These are phyloP conservation scores for Catalaphyllia jardinei DNA, from an alignment of 64 coral and sea anemone species.

Conservation along the genomic window DNA sequence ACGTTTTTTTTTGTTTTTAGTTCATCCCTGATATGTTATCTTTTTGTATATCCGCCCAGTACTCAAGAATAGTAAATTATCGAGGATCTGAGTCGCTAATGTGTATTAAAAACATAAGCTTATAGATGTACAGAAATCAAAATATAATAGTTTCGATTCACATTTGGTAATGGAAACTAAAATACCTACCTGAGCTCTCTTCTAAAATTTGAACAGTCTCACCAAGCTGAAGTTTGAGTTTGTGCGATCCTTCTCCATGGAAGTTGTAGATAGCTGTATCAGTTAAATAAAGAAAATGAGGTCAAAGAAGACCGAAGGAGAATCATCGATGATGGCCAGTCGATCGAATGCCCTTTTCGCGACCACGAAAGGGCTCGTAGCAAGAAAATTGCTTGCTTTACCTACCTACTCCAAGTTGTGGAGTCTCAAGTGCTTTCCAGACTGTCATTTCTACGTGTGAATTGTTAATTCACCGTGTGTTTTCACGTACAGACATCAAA, in stretches of 20 bases:
- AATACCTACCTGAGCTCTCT: slow-evolving; percentile 46
- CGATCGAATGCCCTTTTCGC: no score
- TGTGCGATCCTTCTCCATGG: slow-evolving; percentile 47
- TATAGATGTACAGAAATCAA: no score
- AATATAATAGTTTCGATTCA: background rate
- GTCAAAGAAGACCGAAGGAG: no score
- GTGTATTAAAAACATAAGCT: no score
- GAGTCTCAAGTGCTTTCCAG: slow-evolving; percentile 50
- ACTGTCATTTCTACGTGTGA: slow-evolving; percentile 32
- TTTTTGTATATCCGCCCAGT: background rate
- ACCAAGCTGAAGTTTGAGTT: slow-evolving; percentile 61
- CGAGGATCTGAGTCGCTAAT: no score
- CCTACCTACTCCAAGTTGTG: slow-evolving; percentile 59
- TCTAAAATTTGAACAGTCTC: slow-evolving; percentile 71
- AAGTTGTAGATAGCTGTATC: slow-evolving; percentile 60
- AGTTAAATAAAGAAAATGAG: background rate
- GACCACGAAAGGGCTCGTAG: background rate
- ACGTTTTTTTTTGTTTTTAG: background rate
- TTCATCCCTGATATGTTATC: background rate
- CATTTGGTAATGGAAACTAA: background rate
- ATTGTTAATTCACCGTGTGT: background rate
- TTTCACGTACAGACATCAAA: background rate
- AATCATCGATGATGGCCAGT: no score
- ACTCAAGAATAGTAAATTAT: background rate
- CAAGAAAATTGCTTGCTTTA: background rate